Base-by-base conservation (phyloP, 1,140 invertebrate genomes). In the Lepidurus apus region DNA sequence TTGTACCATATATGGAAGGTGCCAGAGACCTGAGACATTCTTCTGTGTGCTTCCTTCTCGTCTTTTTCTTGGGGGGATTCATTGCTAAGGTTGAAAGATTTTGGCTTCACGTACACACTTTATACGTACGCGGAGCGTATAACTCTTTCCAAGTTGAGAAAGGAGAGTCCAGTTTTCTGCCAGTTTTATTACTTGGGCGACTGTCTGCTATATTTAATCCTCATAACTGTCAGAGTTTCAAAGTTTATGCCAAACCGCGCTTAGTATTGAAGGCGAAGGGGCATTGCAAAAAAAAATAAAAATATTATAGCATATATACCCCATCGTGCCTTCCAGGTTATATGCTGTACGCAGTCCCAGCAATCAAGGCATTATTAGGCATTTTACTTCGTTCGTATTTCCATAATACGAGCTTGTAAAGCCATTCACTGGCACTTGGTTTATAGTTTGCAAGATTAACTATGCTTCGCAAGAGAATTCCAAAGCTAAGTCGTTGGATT, bases 1-100 rank as follows among this genome's bases (percentile, higher is more conserved):
- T 65, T 65, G 53, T 7, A 65, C 53, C 53, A n/a, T 65, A 65
- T 65, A 65, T 65, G 53, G 53, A 65, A 65, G 53, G 53, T 65
- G 53, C 53, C 53, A 65, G 53, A 65, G 53, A 65, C 53, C 53
- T 21, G 53, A 65, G 53, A 65, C 53, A 65, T 34, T 34, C 34
- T 34, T 34, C 34, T 34, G 34, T 34, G 34, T 34, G 34, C 53
- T 65, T 65, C n/a, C 53, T 65, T 13, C 53, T 65, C 53, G 17
- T n/a, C 53, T 13, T 65, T 65, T 65, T 65, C 13, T 65, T 21
- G 8, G 17, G 8, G 7, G 17, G 21, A 21, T 65, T 65, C 53
- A n/a, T 65, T 65, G 17, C 1, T 7, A 34, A 34, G 34, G 34
- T 34, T 34, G 2, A 34, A 34, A 34, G 34, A 34, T 34, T 34